phyloP scores from a whole-genome alignment of 2,888 invertebrate species.

The Slavum lentiscoides region DNA sequence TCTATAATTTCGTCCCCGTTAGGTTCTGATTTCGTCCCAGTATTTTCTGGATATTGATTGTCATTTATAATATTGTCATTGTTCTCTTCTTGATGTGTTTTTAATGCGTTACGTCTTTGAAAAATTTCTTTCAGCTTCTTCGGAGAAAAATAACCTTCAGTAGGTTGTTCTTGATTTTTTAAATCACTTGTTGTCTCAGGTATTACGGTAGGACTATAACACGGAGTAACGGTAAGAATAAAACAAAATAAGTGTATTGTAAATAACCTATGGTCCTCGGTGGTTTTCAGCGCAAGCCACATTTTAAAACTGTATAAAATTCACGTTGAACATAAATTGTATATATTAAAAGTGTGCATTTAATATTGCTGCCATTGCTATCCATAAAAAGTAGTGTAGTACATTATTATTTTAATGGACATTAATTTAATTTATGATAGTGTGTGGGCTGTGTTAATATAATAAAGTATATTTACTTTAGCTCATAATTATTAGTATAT shows the following conservation, averaged over 20 bases:
- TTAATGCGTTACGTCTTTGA: too few species aligned
- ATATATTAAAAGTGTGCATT: background rate
- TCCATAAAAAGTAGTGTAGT: background rate
- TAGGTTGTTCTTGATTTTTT: too few species aligned
- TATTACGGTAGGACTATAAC: too few species aligned
- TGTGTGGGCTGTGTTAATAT: background rate
- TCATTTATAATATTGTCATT: too few species aligned
- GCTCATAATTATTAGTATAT: background rate
- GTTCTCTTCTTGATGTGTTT: too few species aligned
- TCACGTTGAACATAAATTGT: background rate
- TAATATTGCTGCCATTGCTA: background rate
- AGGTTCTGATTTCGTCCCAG: too few species aligned
- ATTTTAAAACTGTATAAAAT: conserved; percentile 1
- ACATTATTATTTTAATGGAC: background rate
- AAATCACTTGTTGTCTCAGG: too few species aligned
- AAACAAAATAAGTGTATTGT: background rate
- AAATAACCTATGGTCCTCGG: background rate
- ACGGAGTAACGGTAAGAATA: background rate
- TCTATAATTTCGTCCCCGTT: too few species aligned
- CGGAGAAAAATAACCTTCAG: too few species aligned
- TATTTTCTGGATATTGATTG: too few species aligned
- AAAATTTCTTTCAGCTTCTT: too few species aligned
- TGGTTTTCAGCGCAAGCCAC: background rate
- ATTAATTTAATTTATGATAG: conserved; percentile 1
- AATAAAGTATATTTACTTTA: background rate